Base-by-base conservation (phyloP, 2,888 invertebrate species). In the Oscheius sp. region DNA sequence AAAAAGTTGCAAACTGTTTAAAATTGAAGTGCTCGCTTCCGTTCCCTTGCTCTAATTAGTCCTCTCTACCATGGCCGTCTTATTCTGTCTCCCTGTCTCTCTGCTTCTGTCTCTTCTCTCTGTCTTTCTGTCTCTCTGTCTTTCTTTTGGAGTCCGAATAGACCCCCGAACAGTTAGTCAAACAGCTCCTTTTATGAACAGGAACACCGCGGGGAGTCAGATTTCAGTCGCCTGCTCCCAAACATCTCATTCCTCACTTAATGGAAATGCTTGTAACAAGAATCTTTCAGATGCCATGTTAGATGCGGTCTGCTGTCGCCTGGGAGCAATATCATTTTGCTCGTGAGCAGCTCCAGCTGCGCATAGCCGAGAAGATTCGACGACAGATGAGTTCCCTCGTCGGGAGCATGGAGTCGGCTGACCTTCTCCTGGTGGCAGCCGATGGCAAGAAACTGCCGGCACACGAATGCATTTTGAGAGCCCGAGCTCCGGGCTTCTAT, bases 401-500 rank as follows among this genome's bases (percentile, higher is more conserved):
- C 48, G 84, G 84, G 9, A 76, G 86, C 62, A 73, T 79, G 57
- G 83, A 79, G 13, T 81, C 84, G 29, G 85, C 87, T 21, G 87
- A 87, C 76, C 66, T 87, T 10, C 70, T 87, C 11, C 74, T 87
- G 62, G 85, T 87, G 10, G 79, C 87, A 2, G 85, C 86, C 10
- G 87, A 87, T 62, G 87, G 87, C 47, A 80, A 81, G 58, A 84
- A 85, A 77, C 73, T 87, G 21, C 80, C 87, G n/a, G 87, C 85
- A 0, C 87, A 87, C 71, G 78, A 81, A 59, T 88, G 87, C 74
- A 88, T 87, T 70, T 76, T 87, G 35, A 74, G 81, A 10, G 75
- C 79, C 0, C 73, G 87, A 3, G 87, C 87, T n/a, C 87, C 87
- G 21, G 84, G 83, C 21, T 87, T 87, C 78, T 88, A 84, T 73